Conservation (phyloP, 2,888 invertebrate species). For the Meiosimyza platycephala region DNA sequence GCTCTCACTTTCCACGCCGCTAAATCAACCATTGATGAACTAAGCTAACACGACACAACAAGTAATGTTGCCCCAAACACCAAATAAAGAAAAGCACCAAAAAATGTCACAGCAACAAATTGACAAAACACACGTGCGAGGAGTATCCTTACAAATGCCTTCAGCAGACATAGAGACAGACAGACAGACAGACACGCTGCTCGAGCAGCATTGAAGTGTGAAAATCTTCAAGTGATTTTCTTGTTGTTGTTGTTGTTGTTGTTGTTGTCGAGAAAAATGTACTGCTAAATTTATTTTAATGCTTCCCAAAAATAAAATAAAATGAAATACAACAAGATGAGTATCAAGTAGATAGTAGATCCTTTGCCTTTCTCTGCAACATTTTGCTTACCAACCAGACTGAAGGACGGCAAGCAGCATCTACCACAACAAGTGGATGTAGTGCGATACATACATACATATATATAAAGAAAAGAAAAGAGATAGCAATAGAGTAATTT, state of each 20-base stretch:
- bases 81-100: no score
- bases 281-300: constrained; percentile 16
- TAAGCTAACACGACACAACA: no score
- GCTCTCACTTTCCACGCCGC: no score
- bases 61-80: no score
- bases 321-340: background rate
- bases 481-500: background rate
- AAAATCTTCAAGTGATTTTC: constrained; percentile 22
- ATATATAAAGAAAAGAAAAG: background rate
- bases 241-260: no score
- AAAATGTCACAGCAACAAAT: no score
- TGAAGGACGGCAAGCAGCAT: background rate
- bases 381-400: constrained; percentile 1
- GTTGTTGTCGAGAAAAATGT: background rate
- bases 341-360: no score
- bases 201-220: constrained; percentile 16
- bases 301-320: constrained; percentile 19
- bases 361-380: background rate
- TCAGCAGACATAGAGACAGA: background rate
- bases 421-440: background rate
- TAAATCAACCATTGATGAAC: no score
- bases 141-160: no score
- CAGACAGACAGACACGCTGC: background rate
- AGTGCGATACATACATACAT: background rate
- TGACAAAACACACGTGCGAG: no score